phyloP scores from a whole-genome alignment of 2,113 vertebrate species.

The Regulus satrapa region DNA sequence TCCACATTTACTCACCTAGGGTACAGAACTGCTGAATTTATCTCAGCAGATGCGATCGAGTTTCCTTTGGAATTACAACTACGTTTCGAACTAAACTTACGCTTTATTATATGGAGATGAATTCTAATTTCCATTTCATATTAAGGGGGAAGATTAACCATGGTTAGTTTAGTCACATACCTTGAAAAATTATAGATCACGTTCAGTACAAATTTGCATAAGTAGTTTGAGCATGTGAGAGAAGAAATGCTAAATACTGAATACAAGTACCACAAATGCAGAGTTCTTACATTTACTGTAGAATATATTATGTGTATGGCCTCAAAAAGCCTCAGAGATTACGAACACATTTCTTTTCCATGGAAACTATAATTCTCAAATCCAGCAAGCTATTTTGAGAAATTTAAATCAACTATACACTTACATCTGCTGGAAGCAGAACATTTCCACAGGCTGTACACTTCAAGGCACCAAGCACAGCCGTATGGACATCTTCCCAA shows the following conservation, averaged over 20 bases:
- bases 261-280: not conserved
- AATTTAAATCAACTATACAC: conserved; percentile 28
- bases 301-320: conserved; percentile 3
- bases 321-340: conserved; percentile 61
- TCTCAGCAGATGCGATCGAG: not conserved
- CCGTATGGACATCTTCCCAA: not conserved
- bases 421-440: conserved; percentile 27
- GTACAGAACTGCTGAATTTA: not conserved
- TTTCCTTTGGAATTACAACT: not conserved
- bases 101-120: not conserved
- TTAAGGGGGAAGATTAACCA: not conserved
- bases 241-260: not conserved
- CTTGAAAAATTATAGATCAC: conserved; percentile 20
- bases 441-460: not conserved
- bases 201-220: conserved; percentile 43
- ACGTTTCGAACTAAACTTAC: not conserved
- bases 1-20: not conserved
- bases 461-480: not conserved
- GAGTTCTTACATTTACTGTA: conserved; percentile 7
- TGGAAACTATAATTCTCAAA: conserved; percentile 58
- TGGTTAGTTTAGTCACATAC: not conserved
- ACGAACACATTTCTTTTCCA: conserved; percentile 52
- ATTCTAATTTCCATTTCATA: not conserved
- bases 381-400: conserved; percentile 50
- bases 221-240: not conserved